These are phyloP conservation scores for Amphipyra tragopoginis DNA, from an alignment of 2,888 invertebrate species.

Conservation along the genomic window DNA sequence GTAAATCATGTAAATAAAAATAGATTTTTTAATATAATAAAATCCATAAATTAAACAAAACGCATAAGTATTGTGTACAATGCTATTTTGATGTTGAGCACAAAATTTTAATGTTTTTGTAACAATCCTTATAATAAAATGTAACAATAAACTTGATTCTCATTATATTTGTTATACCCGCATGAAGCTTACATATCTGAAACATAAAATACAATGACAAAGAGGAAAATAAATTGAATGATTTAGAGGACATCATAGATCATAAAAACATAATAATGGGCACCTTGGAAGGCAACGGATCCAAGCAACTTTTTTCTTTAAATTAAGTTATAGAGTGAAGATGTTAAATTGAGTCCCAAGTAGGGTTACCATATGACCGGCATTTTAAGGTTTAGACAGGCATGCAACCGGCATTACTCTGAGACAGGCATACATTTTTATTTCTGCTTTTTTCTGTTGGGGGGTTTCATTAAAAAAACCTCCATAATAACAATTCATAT, in stretches of 20 bases:
- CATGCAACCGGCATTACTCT: too few species aligned
- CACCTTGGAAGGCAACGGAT: too few species aligned
- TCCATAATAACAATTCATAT: too few species aligned
- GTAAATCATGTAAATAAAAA: conserved; percentile 76
- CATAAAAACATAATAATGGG: too few species aligned
- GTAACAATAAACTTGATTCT: conserved; percentile 66
- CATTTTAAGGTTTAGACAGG: too few species aligned
- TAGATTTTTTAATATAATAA: conserved; percentile 53
- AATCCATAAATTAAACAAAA: conserved; percentile 46
- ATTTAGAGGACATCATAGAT: neutral
- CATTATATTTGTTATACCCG: conserved; percentile 59
- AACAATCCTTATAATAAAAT: conserved; percentile 74
- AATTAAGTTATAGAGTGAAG: too few species aligned
- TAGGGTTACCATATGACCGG: too few species aligned
- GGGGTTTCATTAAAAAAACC: too few species aligned
- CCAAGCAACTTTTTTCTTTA: too few species aligned
- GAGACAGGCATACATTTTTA: too few species aligned
- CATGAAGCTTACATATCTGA: conserved; percentile 59
- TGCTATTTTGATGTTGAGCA: conserved; percentile 69
- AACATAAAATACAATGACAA: conserved; percentile 39
- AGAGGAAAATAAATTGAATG: neutral
- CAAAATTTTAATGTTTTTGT: conserved; percentile 77
- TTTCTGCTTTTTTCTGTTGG: too few species aligned
- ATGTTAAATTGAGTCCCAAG: too few species aligned
- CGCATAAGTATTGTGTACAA: conserved; percentile 53